Conservation (phyloP, 2,797 vertebrate species). For the Micromesistius poutassou region DNA sequence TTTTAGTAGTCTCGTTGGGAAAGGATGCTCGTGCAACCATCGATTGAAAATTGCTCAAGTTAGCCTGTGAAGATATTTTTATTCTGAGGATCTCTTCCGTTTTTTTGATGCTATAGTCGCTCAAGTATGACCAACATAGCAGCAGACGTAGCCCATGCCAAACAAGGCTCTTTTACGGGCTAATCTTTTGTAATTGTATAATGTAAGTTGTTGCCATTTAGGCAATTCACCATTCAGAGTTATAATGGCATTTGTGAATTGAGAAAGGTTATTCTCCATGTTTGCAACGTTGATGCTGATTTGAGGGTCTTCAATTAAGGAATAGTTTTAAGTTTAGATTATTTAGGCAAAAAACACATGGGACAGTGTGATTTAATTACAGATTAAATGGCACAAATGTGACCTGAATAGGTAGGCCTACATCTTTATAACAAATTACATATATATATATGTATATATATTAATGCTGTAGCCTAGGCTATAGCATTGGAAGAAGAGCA, state of each 20-base stretch:
- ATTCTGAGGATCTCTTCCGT: neutral
- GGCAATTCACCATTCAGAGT: neutral
- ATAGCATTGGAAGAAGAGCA: too few relatives aligned
- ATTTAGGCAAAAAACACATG: neutral
- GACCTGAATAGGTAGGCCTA: too few relatives aligned
- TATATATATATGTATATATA: too few relatives aligned
- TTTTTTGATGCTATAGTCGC: neutral
- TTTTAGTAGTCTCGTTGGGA: slow-evolving; percentile 51
- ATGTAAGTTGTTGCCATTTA: neutral
- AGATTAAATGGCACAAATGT: too few relatives aligned
- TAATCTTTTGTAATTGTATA: neutral
- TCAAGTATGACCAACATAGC: neutral
- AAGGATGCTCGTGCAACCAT: slow-evolving; percentile 42
- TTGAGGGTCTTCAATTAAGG: neutral
- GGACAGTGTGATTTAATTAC: neutral
- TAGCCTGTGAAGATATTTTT: neutral
- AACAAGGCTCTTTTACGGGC: neutral
- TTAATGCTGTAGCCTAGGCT: too few relatives aligned
- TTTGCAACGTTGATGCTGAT: neutral
- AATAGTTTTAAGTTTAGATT: neutral
- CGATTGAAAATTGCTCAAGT: slow-evolving; percentile 34
- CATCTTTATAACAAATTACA: too few relatives aligned
- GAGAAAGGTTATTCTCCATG: neutral
- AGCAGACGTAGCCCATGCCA: neutral
- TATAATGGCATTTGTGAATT: neutral